Evolutionary conservation across 2,113 vertebrate species (phyloP).

Genomic region (Tachysurus vachellii): DNA sequence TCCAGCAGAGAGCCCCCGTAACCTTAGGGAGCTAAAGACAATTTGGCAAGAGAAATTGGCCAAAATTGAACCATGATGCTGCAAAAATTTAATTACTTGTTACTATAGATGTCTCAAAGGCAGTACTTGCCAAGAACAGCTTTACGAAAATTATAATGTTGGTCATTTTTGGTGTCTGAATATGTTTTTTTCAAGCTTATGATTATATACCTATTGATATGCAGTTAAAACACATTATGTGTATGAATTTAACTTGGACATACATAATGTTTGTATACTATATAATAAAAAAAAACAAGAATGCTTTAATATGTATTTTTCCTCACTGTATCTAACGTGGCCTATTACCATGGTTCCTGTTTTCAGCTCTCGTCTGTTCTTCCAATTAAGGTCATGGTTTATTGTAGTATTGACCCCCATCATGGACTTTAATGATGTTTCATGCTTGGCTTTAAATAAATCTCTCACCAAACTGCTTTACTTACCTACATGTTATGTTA

Average conservation of each 20-base stretch:
- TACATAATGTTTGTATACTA: not conserved
- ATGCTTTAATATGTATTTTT: not conserved
- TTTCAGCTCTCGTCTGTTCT: not conserved
- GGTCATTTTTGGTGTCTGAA: not conserved
- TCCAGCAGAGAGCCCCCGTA: not conserved
- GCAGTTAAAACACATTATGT: not conserved
- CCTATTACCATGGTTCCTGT: not conserved
- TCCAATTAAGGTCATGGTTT: not conserved
- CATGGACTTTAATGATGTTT: not conserved
- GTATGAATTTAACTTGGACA: not conserved
- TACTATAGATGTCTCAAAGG: not conserved
- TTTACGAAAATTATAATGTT: not conserved
- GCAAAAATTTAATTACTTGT: not conserved
- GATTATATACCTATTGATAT: not conserved
- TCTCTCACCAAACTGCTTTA: not conserved
- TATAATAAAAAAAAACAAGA: not conserved
- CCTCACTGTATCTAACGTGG: not conserved
- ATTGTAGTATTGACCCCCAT: not conserved
- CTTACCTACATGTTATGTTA: not conserved
- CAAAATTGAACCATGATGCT: not conserved
- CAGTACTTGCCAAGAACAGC: not conserved
- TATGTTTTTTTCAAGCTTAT: not conserved
- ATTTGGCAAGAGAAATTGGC: not conserved
- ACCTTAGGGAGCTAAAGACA: not conserved
- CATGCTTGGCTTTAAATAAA: not conserved